Evolutionary conservation across 2,113 vertebrate genomes (phyloP).

Genomic region (Xiphophorus hellerii): DNA sequence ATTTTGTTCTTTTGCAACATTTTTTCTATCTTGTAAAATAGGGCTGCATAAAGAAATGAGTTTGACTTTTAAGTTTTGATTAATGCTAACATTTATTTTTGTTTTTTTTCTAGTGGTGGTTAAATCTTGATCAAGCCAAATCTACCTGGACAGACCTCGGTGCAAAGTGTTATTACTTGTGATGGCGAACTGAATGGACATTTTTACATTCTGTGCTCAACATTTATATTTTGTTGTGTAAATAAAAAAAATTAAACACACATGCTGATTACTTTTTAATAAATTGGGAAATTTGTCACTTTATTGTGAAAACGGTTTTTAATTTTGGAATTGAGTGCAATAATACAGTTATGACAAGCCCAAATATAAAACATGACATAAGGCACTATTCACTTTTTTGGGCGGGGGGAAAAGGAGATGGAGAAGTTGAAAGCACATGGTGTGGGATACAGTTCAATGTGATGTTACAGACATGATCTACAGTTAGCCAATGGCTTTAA

Average conservation of each 20-base stretch:
- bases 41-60: background rate
- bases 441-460: background rate
- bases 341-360: background rate
- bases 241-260: conserved; percentile 66
- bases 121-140: conserved; percentile 62
- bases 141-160: conserved; percentile 12
- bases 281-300: no score
- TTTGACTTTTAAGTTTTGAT: background rate
- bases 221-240: conserved; percentile 77
- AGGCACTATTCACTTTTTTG: background rate
- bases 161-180: conserved; percentile 36
- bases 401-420: background rate
- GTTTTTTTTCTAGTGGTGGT: conserved; percentile 82
- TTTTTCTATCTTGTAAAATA: background rate
- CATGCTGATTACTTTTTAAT: background rate
- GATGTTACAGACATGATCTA: background rate
- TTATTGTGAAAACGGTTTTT: background rate
- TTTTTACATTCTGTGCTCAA: conserved; percentile 70
- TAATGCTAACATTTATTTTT: conserved; percentile 7
- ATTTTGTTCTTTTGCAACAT: no score
- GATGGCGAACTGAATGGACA: conserved; percentile 27
- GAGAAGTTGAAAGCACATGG: background rate
- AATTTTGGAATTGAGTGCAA: background rate
- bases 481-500: no score
- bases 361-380: background rate